Evolutionary conservation across 2,113 vertebrate species (phyloP), one percentile per base, ranked within the genome.

Genomic region (Tiliqua scincoides): DNA sequence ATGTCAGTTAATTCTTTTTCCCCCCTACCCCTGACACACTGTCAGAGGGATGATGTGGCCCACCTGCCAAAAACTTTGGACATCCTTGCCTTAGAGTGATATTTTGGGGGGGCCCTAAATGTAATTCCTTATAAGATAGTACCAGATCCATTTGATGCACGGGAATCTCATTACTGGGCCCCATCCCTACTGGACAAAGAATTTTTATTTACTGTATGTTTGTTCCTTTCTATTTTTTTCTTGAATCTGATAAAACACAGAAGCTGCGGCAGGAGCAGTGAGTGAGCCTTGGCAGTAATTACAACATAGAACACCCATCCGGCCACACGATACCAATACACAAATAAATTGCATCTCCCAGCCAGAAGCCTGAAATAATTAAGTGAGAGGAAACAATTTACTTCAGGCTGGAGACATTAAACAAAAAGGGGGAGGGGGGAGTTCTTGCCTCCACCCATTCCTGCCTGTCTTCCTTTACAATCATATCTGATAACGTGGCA

Each of bases 311-410:
- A 7, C 79, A 86, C 82, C 0, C 1, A 79, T 35, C 88, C 61
- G 85, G 35, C 35, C 6, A 63, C 54, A 78, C n/a, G 81, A 78
- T 77, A 77, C 62, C 72, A 78, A 83, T 77, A 65, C 40, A 48
- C 52, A 27, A 83, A 87, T 87, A 77, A 83, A 82, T 87, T 87
- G 84, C 76, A 62, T 32, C 76, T 86, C 84, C 76, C 57, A 62
- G 52, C 35, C 76, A 79, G 84, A 79, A 62, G n/a, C 37, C 68
- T 71, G 67, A 79, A 87, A 83, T 83, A 76, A 75, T 82, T 83
- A 70, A 82, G 72, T 25, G 23, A n/a, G 72, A 71, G 73, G 80
- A 59, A 83, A 43, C 62, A 77, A 83, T 83, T 62, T 48, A 62
- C 80, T 83, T 61, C 52, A 78, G 52, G 17, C 63, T 48, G 35